A percentile compares a stretch with the other conserved stretches of the same genome.
Conservation (phyloP, 2,888 invertebrate species). For the Phengaris arion region DNA sequence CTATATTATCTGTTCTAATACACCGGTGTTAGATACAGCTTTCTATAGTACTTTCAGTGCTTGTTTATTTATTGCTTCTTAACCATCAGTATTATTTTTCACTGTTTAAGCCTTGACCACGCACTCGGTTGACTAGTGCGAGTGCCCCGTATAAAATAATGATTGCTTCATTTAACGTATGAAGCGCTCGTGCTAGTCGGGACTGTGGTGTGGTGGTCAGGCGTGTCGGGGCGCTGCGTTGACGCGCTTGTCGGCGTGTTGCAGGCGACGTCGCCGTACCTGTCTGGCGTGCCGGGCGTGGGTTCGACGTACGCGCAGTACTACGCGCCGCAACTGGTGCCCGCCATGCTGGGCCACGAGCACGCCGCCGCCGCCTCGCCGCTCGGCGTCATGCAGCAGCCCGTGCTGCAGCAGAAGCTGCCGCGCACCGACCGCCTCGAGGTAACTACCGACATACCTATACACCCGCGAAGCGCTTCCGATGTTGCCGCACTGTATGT, state of each 20-base stretch:
- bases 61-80: slow-evolving; percentile 15
- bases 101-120: not conserved
- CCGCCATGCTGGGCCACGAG: slow-evolving; percentile 93
- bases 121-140: not conserved
- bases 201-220: not conserved
- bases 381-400: slow-evolving; percentile 91
- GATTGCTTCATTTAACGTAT: not conserved
- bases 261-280: slow-evolving; percentile 94
- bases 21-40: slow-evolving; percentile 11
- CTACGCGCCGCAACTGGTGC: slow-evolving; percentile 94
- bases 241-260: slow-evolving; percentile 39
- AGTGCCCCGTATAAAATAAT: not conserved
- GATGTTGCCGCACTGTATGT: slow-evolving; percentile 50
- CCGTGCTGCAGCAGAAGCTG: slow-evolving; percentile 95
- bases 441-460: slow-evolving; percentile 83
- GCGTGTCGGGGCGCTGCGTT: not conserved
- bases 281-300: slow-evolving; percentile 93
- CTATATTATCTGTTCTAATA: not conserved
- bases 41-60: not conserved
- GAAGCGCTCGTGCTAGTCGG: not conserved
- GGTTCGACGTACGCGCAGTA: slow-evolving; percentile 95
- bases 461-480: slow-evolving; percentile 59
- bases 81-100: not conserved
- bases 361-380: slow-evolving; percentile 88
- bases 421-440: slow-evolving; percentile 97